Conservation (phyloP, 2,888 invertebrate genomes). For the Eurytoma adleriae region DNA sequence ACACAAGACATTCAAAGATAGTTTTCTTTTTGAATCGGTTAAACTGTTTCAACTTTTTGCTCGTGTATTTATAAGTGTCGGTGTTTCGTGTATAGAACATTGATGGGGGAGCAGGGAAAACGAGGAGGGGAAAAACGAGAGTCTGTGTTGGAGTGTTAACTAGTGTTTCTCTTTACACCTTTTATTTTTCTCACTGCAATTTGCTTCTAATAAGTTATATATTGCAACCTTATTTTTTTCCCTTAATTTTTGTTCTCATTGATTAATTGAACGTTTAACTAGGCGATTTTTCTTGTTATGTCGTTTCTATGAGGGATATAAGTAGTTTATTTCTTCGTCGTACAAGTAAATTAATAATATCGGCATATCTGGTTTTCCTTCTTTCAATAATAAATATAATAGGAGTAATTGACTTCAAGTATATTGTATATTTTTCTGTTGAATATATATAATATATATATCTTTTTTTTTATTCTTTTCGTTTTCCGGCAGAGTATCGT, state of each 20-base stretch:
- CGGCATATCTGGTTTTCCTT: slow-evolving; percentile 59
- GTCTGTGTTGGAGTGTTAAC: slow-evolving; percentile 14
- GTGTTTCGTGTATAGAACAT: slow-evolving; percentile 6
- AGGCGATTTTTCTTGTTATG: slow-evolving; percentile 22
- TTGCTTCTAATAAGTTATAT: not conserved
- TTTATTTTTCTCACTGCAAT: slow-evolving; percentile 6
- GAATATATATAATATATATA: slow-evolving; percentile 54
- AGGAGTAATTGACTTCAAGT: slow-evolving; percentile 75
- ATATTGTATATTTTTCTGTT: slow-evolving; percentile 64
- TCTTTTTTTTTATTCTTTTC: slow-evolving; percentile 41
- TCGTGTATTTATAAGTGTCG: not conserved
- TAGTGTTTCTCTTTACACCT: slow-evolving; percentile 27
- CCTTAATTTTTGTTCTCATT: slow-evolving; percentile 7
- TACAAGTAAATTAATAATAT: slow-evolving; percentile 62
- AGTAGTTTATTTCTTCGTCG: slow-evolving; percentile 32
- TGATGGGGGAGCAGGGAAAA: not conserved
- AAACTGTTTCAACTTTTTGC: not conserved
- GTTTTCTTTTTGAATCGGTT: slow-evolving; percentile 15
- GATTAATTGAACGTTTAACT: slow-evolving; percentile 42
- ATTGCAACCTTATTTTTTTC: slow-evolving; percentile 1
- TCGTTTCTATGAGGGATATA: slow-evolving; percentile 26
- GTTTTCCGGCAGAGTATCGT: slow-evolving; percentile 47
- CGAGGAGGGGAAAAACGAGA: slow-evolving; percentile 24
- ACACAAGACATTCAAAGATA: slow-evolving; percentile 49
- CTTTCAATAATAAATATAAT: slow-evolving; percentile 62